Base-by-base conservation (phyloP, 1,140 invertebrate genomes). In the Paralvinella palmiformis region DNA sequence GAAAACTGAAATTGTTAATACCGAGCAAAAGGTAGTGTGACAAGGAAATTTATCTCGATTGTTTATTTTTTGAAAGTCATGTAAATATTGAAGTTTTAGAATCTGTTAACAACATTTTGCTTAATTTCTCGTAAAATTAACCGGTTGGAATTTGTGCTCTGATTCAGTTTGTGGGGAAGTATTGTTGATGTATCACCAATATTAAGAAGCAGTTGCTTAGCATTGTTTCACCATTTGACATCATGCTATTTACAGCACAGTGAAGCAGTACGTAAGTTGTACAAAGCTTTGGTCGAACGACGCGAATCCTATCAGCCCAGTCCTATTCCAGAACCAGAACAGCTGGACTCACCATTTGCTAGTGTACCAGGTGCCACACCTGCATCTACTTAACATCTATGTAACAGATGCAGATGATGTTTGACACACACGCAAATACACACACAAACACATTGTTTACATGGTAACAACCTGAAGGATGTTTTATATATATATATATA, bases 281-380 rank as follows among this genome's bases (percentile, higher is more conserved):
- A 91, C 77, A 85, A 90, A 72, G 79, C 86, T 52, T 79, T 94
- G 48, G 85, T 88, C 69, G 88, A 91, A 66, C 91, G 91, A 73
- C 87, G 94, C 64, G 86, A 86, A 59, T 84, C 83, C 29, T 85
- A 87, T 63, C 86, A 88, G 61, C 89, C 91, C 69, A 84, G 86
- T 60, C 82, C 83, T 45, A 75, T 82, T 67, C 73, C 83, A 55
- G 81, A 79, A 53, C 84, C 89, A 68, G 90, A 92, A 79, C 85
- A 87, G 72, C 82, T 91, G 32, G 87, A 92, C 75, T 91, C 91
- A 1, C 90, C 91, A 1, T 79, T 92, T 1, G 89, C 91, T 84
- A 90, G 88, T 84, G 89, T 91, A 15, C 90, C 90, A 7, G 91
- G 88, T 4, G 89, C 90, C 24, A 88, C 89, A 32, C 89, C 89